Conservation (phyloP, 2,797 vertebrate genomes). For the Bufotes viridis region DNA sequence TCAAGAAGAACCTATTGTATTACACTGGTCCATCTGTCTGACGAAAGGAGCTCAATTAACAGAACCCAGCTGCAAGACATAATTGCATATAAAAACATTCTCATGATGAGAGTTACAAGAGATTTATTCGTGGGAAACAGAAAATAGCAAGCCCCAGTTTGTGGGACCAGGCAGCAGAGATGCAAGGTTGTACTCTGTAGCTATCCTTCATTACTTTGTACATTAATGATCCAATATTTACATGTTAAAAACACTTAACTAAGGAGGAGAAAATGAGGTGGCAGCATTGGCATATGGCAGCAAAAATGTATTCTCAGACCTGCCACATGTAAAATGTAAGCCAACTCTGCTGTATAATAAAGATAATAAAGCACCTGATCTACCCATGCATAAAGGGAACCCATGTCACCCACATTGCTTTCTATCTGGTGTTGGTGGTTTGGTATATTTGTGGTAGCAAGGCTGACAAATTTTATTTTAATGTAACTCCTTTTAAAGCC, state of each 20-base stretch:
- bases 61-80: conserved; percentile 26
- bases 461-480: not conserved
- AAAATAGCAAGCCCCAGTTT: conserved; percentile 17
- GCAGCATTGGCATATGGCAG: not conserved
- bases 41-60: conserved; percentile 28
- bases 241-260: conserved; percentile 17
- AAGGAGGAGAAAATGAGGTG: not conserved
- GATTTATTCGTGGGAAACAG: conserved; percentile 28
- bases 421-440: not conserved
- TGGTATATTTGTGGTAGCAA: not conserved
- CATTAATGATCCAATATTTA: not conserved
- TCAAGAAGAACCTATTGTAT: conserved; percentile 21
- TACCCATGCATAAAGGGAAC: not conserved
- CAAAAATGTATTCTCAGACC: not conserved
- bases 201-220: not conserved
- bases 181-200: not conserved
- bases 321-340: not conserved
- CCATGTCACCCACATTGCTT: not conserved
- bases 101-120: conserved; percentile 27
- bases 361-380: not conserved
- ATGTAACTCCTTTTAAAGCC: not conserved
- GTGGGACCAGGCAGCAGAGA: conserved; percentile 1
- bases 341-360: not conserved
- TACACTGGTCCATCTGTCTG: conserved; percentile 19
- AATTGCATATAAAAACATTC: conserved; percentile 24